Base-by-base conservation (phyloP, 2,113 vertebrate genomes). In the Ptilorrhoa leucosticta region DNA sequence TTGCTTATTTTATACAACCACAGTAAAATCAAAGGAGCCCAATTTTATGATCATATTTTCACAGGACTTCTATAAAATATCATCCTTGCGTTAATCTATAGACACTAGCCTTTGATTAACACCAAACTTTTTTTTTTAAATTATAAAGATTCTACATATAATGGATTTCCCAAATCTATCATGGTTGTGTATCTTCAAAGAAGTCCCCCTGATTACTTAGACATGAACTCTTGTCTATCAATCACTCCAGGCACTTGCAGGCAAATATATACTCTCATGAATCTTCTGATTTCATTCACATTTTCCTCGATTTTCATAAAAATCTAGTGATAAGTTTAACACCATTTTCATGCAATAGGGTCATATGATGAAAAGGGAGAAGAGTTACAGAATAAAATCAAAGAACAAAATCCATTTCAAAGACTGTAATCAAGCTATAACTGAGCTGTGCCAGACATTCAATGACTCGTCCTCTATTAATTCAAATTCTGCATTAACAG, bases 161-260 rank as follows among this genome's bases (percentile, higher is more conserved):
- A 88, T 87, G 64, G 70, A 91, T 83, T 92, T 91, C 37, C 70
- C 71, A 95, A 79, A 94, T 95, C 86, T 94, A 51, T 60, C 44
- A 83, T 15, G 45, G 71, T 8, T 92, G 18, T 60, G 13, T 72
- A 79, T 83, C 71, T 91, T 95, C 71, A 97, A 83, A 95, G 66
- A 72, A 83, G 58, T 37, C 18, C 14, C 42, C 24, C 13, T 83
- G 39, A 87, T 82, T 83, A 94, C 35, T 94, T 93, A 78, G 89
- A 84, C 23, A 57, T 15, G 3, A 84, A 90, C 68, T 77, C n/a
- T 30, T 28, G 7, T 21, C 28, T 33, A 91, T 96, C 85, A 94
- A 54, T 94, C 54, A 95, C 68, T 89, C 26, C n/a, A 88, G 50
- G 9, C 39, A 87, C 57, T 91, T 77, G 13, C 50, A 86, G 27